These are phyloP conservation scores for Entosphenus tridentatus DNA, from an alignment of 2,113 vertebrate species.

Conservation along the genomic window DNA sequence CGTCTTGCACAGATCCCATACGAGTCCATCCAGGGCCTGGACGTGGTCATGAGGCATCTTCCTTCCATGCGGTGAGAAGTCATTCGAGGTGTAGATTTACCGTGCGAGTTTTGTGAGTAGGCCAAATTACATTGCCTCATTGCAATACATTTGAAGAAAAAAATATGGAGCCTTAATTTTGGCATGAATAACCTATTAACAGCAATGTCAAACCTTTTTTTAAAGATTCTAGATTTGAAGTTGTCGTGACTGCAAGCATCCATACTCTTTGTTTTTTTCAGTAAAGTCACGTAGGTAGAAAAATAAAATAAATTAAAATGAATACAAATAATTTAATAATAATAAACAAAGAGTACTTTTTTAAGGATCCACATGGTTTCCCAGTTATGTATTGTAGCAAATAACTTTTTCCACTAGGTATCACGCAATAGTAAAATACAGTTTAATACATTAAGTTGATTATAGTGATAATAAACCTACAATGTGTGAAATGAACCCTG, in stretches of 20 bases:
- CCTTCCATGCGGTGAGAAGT: constrained; percentile 73
- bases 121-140: too few species aligned
- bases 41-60: constrained; percentile 87
- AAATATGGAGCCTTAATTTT: not conserved
- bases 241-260: too few species aligned
- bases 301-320: too few species aligned
- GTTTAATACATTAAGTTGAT: not conserved
- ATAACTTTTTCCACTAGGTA: not conserved
- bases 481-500: too few species aligned
- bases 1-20: constrained; percentile 89
- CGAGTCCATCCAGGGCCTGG: constrained; percentile 84
- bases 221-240: too few species aligned
- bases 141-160: not conserved
- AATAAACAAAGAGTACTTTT: not conserved
- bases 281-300: too few species aligned
- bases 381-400: not conserved
- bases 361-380: too few species aligned
- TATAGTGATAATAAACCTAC: not conserved
- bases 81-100: not conserved
- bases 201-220: not conserved
- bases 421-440: not conserved
- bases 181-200: not conserved
- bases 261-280: too few species aligned
- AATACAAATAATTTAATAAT: too few species aligned
- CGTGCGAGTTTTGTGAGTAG: too few species aligned